Evolutionary conservation across 2,888 invertebrate species (phyloP).

Genomic region (Andrena dorsata): DNA sequence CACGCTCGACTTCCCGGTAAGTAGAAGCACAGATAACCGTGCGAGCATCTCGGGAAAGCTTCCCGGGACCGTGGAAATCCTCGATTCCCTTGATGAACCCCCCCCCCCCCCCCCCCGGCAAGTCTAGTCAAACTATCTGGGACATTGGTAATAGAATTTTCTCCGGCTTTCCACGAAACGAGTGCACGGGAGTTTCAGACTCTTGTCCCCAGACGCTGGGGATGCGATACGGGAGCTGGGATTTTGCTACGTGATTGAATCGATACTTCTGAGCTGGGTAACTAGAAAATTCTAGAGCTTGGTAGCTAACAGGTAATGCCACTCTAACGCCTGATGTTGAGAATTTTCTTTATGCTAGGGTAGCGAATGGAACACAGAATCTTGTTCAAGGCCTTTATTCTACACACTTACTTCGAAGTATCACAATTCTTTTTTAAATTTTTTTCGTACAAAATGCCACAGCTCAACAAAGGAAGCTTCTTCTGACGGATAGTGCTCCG

Average conservation of each 20-base stretch:
- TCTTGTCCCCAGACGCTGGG: not conserved
- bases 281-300: too few species aligned
- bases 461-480: too few species aligned
- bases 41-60: slow-evolving; percentile 9
- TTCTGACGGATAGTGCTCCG: too few species aligned
- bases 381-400: too few species aligned
- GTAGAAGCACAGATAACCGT: slow-evolving; percentile 63
- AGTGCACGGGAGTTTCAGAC: not conserved
- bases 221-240: not conserved
- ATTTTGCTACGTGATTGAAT: not conserved
- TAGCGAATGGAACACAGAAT: too few species aligned
- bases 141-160: slow-evolving; percentile 24
- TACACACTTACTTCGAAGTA: too few species aligned
- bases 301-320: too few species aligned
- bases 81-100: slow-evolving; percentile 37
- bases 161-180: not conserved
- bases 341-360: too few species aligned
- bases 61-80: slow-evolving; percentile 17
- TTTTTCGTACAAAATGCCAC: too few species aligned
- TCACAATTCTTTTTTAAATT: too few species aligned
- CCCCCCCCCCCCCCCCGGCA: too few species aligned
- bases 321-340: too few species aligned
- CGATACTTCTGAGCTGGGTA: not conserved
- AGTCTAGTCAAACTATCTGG: not conserved
- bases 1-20: slow-evolving; percentile 53